Evolutionary conservation across 92 coral and sea anemone genomes (phyloP).

Genomic region (Micromussa lordhowensis): DNA sequence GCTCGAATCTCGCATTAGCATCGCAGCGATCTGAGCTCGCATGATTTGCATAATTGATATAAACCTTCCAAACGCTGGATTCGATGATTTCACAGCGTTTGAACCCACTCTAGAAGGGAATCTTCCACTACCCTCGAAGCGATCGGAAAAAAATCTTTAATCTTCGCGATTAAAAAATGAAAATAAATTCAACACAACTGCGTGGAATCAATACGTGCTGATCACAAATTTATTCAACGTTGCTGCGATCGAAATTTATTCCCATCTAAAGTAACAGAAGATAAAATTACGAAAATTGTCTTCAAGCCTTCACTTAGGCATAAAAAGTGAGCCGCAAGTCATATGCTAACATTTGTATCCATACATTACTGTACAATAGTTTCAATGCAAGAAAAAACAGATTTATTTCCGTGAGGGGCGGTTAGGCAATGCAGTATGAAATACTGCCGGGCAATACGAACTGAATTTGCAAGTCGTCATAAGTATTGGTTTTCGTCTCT

Average conservation of each 20-base stretch:
- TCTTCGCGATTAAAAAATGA: too few species aligned
- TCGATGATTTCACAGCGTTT: constrained; percentile 3
- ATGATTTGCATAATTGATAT: neutral
- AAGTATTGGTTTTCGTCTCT: too few species aligned
- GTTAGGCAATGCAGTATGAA: neutral
- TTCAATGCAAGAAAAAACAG: neutral
- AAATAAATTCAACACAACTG: neutral
- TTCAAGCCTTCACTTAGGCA: neutral
- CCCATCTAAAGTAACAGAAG: neutral
- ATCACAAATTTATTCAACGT: neutral
- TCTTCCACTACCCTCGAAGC: neutral
- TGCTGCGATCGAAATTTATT: neutral
- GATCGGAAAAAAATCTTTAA: neutral
- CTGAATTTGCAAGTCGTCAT: neutral
- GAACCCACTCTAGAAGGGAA: neutral
- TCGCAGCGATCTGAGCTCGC: constrained; percentile 11
- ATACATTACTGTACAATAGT: neutral
- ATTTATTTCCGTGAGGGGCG: neutral
- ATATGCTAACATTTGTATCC: neutral
- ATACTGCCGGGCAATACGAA: neutral
- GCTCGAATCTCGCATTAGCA: constrained; percentile 26
- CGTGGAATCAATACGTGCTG: neutral
- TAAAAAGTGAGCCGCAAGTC: neutral
- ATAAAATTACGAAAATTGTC: neutral
- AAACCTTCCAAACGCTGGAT: neutral